A percentile compares a stretch with the other conserved stretches of the same genome.
These are phyloP conservation scores for Brachystomella parvula DNA, from an alignment of 1,140 invertebrate species.

Conservation along the genomic window DNA sequence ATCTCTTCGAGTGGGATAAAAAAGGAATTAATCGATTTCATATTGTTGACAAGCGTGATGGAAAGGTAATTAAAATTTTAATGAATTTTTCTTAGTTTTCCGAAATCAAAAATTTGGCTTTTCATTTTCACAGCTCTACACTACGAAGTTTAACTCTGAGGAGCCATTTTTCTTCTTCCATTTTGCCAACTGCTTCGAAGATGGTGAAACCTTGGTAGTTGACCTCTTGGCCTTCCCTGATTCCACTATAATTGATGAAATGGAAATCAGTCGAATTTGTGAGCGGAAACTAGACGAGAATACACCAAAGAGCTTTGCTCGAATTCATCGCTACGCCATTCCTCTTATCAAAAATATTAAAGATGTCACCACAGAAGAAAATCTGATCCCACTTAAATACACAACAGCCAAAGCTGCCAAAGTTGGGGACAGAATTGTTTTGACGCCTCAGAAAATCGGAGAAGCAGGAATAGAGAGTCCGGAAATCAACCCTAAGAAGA, in stretches of 20 bases:
- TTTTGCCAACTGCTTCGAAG: conserved; percentile 51
- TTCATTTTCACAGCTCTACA: neutral
- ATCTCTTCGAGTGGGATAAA: conserved; percentile 46
- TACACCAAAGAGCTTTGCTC: conserved; percentile 37
- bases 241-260: conserved; percentile 43
- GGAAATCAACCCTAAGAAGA: conserved; percentile 41
- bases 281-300: conserved; percentile 34
- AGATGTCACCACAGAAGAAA: conserved; percentile 32
- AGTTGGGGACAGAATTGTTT: conserved; percentile 33
- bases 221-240: conserved; percentile 44
- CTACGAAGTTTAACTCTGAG: conserved; percentile 42
- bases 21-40: conserved; percentile 44
- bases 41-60: conserved; percentile 46
- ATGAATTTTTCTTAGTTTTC: neutral
- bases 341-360: conserved; percentile 39
- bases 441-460: conserved; percentile 31
- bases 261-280: conserved; percentile 41
- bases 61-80: conserved; percentile 40
- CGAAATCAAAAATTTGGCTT: neutral
- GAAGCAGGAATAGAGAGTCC: conserved; percentile 40
- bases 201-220: conserved; percentile 41
- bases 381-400: conserved; percentile 24
- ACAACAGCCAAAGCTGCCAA: conserved; percentile 35
- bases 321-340: conserved; percentile 40
- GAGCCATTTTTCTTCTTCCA: conserved; percentile 52